These are phyloP conservation scores for Agonum fuliginosum DNA, from an alignment of 2,888 invertebrate genomes.

Conservation along the genomic window DNA sequence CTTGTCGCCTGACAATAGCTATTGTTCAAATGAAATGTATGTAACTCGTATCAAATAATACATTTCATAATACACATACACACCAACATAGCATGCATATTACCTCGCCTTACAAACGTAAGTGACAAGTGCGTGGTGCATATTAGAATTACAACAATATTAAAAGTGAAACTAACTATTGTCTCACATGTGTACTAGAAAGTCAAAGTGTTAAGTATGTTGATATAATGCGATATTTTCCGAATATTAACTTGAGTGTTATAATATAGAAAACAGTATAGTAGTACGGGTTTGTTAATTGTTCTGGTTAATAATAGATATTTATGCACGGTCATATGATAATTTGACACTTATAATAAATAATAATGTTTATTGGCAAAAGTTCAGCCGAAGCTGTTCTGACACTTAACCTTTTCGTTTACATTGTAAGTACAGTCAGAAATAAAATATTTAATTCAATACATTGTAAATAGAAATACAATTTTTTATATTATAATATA, in stretches of 20 bases:
- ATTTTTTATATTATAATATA: too few species aligned
- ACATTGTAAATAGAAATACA: too few species aligned
- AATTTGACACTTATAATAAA: too few species aligned
- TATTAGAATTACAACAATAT: conserved; percentile 42
- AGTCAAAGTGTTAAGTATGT: conserved; percentile 37
- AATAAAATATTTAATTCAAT: too few species aligned
- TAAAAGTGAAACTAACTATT: conserved; percentile 42
- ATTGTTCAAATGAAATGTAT: conserved; percentile 4
- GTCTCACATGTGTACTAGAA: conserved; percentile 16
- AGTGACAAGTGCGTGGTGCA: conserved; percentile 28
- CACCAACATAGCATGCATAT: too few species aligned
- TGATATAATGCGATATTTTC: conserved; percentile 16
- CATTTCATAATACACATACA: conserved; percentile 32
- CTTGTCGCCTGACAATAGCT: conserved; percentile 21
- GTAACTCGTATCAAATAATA: conserved; percentile 25
- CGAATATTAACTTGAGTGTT: conserved; percentile 7
- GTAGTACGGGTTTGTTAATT: too few species aligned
- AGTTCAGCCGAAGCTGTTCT: too few species aligned
- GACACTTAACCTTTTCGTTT: too few species aligned
- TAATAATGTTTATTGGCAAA: too few species aligned
- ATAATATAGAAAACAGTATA: neutral
- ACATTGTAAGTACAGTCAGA: too few species aligned
- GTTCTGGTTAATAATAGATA: too few species aligned
- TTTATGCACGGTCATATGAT: too few species aligned
- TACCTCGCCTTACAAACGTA: neutral